Percentiles rank a stretch among this genome's conserved stretches.
These are phyloP conservation scores for Phyllotreta cruciferae DNA, from an alignment of 2,888 invertebrate genomes.

Conservation along the genomic window DNA sequence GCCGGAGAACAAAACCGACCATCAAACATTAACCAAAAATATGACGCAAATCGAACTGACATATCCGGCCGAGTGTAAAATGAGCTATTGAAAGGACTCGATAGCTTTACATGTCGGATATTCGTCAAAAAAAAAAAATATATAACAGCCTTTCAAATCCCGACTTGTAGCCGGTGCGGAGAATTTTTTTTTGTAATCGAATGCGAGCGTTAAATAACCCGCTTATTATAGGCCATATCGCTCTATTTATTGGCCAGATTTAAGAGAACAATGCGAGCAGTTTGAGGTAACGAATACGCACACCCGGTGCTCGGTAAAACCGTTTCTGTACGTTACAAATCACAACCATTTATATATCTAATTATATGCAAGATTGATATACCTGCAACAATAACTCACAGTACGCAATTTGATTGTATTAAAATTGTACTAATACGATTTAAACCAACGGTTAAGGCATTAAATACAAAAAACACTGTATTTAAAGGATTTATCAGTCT, in stretches of 20 bases:
- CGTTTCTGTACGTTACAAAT: conserved; percentile 3
- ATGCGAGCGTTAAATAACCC: conserved; percentile 25
- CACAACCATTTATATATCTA: background rate
- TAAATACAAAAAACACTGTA: too few relatives aligned
- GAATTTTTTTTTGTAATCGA: conserved; percentile 25
- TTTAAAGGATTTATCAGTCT: too few relatives aligned
- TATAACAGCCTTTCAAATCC: conserved; percentile 32
- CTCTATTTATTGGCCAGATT: conserved; percentile 35
- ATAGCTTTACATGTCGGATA: conserved; percentile 48
- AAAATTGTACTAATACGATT: too few relatives aligned
- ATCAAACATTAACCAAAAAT: conserved; percentile 40
- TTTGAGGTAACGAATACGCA: conserved; percentile 19
- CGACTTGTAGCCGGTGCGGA: conserved; percentile 24
- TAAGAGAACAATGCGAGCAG: conserved; percentile 28
- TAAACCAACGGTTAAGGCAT: too few relatives aligned
- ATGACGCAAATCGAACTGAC: conserved; percentile 49
- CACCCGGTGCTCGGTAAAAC: background rate
- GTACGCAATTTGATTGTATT: too few relatives aligned
- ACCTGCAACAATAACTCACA: too few relatives aligned
- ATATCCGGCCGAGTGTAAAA: conserved; percentile 50
- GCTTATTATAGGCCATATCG: conserved; percentile 37
- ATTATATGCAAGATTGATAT: too few relatives aligned
- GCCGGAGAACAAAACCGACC: conserved; percentile 32
- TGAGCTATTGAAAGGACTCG: conserved; percentile 43
- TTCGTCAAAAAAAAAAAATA: conserved; percentile 43